Base-by-base conservation (phyloP, 2,888 invertebrate genomes). In the Crossocerus cetratus region DNA sequence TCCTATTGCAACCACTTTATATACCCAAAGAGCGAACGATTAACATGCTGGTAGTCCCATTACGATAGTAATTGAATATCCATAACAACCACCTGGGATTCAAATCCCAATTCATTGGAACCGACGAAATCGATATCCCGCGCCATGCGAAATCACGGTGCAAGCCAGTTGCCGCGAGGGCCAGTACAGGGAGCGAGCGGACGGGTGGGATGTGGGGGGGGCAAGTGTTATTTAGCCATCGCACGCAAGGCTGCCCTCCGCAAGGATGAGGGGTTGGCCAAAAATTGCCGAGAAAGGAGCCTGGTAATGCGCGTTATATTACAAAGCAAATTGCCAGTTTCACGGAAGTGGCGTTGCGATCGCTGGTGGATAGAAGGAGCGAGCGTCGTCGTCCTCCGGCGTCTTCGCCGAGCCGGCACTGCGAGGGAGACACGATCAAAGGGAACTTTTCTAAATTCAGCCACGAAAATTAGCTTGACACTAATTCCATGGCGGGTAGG, bases 371-470 rank as follows among this genome's bases (percentile, higher is more conserved):
- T 21, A 3, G 23, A 14, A 16, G 2, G 13, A 14, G 18, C 20
- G 72, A 43, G 32, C 32, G 8, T 32, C 32, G 32, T 32, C 32
- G 32, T 32, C 2, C 23, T 8, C 2, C 2, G 23, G 23, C 23
- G 23, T 32, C 32, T 32, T 32, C 32, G 8, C 32, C 32, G 32
- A 5, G 32, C 32, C 8, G 13, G 49, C 16, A 49, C n/a, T n/a
- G 14, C 49, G 49, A 43, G 72, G 60, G 65, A 79, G 60, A 53
- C 65, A 78, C 76, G 73, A 79, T 78, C 72, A 69, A 70, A 73
- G 80, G 66, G 65, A 70, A 80, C 65, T 77, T 72, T 80, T 71
- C 71, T 73, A 80, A 80, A 80, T 80, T 77, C 73, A 71, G 54
- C 67, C 21, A 44, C 54, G 32, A 70, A 74, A 82, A 81, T 79